These are phyloP conservation scores for Netelia inedita DNA, from an alignment of 2,888 invertebrate species.

Conservation along the genomic window DNA sequence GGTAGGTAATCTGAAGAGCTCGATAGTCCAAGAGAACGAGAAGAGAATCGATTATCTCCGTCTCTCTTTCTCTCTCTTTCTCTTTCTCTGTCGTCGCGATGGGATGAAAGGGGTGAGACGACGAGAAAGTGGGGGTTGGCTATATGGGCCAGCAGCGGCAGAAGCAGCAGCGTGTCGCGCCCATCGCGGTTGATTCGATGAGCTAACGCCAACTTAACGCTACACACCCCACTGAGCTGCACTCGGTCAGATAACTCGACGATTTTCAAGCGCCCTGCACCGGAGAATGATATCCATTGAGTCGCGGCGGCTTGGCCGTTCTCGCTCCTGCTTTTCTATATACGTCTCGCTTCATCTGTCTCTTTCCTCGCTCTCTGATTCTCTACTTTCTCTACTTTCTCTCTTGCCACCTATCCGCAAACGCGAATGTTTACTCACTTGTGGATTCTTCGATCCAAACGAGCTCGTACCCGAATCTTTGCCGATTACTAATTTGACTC, in stretches of 20 bases:
- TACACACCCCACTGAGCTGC: constrained; percentile 82
- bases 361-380: constrained; percentile 59
- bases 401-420: constrained; percentile 16
- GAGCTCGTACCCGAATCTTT: constrained; percentile 47
- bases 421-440: constrained; percentile 74
- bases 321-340: constrained; percentile 48
- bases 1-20: background rate
- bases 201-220: constrained; percentile 82
- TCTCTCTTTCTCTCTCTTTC: constrained; percentile 37
- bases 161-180: constrained; percentile 71
- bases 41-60: constrained; percentile 57
- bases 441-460: constrained; percentile 73
- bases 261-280: constrained; percentile 79
- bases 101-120: constrained; percentile 57
- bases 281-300: constrained; percentile 73
- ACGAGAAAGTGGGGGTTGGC: constrained; percentile 44
- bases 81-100: constrained; percentile 42
- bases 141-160: constrained; percentile 66
- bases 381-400: constrained; percentile 38
- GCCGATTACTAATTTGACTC: background rate
- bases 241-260: constrained; percentile 82
- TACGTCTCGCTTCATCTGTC: constrained; percentile 54
- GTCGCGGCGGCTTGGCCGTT: constrained; percentile 59
- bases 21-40: constrained; percentile 30
- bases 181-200: constrained; percentile 79